Evolutionary conservation across 2,113 vertebrate species (phyloP).

Genomic region (Empidonax alnorum): DNA sequence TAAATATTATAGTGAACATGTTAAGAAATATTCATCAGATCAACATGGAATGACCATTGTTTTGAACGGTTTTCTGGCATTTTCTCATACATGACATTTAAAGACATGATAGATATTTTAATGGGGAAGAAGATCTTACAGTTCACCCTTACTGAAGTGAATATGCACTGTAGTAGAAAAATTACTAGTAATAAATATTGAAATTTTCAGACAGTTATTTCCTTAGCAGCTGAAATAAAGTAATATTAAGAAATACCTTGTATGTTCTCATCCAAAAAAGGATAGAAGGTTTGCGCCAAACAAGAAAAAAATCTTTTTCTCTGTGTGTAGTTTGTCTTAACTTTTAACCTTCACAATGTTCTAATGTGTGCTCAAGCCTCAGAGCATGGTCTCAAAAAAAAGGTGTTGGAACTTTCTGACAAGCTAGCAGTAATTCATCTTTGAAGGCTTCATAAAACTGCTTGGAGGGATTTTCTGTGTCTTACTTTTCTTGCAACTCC

Average conservation of each 20-base stretch:
- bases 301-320: background rate
- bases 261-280: background rate
- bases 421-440: background rate
- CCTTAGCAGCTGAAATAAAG: background rate
- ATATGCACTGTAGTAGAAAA: background rate
- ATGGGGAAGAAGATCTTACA: background rate
- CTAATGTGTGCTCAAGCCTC: background rate
- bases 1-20: background rate
- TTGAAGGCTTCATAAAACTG: conserved; percentile 62
- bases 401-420: background rate
- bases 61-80: background rate
- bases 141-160: background rate
- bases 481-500: conserved; percentile 33
- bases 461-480: conserved; percentile 47
- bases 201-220: background rate
- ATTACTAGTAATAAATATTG: background rate
- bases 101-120: background rate
- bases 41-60: background rate
- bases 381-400: background rate
- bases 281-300: background rate
- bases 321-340: background rate
- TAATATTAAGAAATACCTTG: background rate
- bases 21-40: background rate
- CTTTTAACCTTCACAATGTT: background rate
- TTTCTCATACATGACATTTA: background rate